phyloP scores from a whole-genome alignment of 2,888 invertebrate genomes.

The Pristionchus mayeri region DNA sequence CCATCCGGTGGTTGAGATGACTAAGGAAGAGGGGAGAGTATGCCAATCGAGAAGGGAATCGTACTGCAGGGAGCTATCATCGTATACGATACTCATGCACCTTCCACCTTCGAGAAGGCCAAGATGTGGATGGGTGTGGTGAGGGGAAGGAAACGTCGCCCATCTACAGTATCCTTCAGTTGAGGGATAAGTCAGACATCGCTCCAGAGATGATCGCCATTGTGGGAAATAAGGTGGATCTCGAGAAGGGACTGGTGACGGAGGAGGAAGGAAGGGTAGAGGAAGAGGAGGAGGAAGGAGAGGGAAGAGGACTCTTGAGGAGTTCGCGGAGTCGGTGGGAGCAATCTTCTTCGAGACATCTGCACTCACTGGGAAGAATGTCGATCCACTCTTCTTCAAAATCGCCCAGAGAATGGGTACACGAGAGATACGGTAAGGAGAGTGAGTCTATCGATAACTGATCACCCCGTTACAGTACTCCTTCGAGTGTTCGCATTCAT shows the following conservation, averaged over 20 bases:
- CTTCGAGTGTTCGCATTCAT: not conserved
- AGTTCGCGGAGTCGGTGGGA: not conserved
- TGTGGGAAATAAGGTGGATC: conserved; percentile 28
- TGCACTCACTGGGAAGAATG: not conserved
- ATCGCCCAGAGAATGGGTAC: not conserved
- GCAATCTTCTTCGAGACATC: conserved; percentile 39
- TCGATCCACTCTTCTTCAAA: conserved; percentile 20
- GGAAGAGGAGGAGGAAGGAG: not conserved
- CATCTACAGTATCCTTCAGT: not conserved
- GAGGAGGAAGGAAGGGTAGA: not conserved
- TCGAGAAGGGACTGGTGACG: not conserved
- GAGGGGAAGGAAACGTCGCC: conserved; percentile 7
- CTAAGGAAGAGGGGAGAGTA: not conserved
- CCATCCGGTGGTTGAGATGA: not conserved
- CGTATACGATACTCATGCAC: conserved; percentile 11
- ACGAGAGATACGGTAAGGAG: not conserved
- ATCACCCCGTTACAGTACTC: not conserved
- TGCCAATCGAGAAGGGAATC: not conserved
- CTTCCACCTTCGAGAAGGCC: conserved; percentile 28
- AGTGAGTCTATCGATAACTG: not conserved
- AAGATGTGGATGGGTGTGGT: conserved; percentile 40
- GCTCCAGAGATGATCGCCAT: not conserved
- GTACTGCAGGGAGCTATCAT: conserved; percentile 12
- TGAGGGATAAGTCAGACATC: conserved; percentile 18
- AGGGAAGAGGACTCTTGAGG: not conserved